Conservation (phyloP, 2,797 vertebrate genomes). For the Mormyrops attenuatus region DNA sequence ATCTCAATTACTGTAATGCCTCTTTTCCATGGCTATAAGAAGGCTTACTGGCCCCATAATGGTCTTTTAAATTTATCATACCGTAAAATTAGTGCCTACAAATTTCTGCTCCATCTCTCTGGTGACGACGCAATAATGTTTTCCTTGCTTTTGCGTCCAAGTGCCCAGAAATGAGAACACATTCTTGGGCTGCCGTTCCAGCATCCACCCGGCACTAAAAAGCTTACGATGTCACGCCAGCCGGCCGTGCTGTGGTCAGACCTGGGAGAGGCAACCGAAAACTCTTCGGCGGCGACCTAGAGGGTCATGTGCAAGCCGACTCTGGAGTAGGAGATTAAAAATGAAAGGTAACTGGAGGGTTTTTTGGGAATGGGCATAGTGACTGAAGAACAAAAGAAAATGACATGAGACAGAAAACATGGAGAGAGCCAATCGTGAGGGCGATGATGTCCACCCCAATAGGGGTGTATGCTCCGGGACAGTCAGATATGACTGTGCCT, state of each 20-base stretch:
- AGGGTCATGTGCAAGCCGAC: background rate
- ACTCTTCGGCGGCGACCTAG: background rate
- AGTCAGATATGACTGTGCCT: background rate
- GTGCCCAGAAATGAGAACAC: background rate
- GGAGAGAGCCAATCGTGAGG: background rate
- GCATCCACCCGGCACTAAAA: background rate
- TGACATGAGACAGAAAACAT: background rate
- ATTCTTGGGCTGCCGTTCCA: background rate
- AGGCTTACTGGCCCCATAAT: background rate
- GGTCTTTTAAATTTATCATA: background rate
- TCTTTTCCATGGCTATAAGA: background rate
- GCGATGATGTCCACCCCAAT: background rate
- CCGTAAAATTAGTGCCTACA: background rate
- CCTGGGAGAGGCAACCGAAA: background rate
- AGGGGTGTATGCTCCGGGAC: background rate
- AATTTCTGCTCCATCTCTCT: background rate
- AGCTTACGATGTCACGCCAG: background rate
- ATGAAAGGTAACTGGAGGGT: background rate
- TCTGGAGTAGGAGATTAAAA: conserved; percentile 42
- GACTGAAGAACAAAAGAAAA: background rate
- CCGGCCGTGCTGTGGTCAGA: background rate
- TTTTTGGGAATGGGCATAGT: background rate
- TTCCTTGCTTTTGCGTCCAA: background rate
- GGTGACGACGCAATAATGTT: background rate
- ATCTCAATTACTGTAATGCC: background rate